Conservation (phyloP, 1,140 invertebrate genomes). For the Wasmannia auropunctata region DNA sequence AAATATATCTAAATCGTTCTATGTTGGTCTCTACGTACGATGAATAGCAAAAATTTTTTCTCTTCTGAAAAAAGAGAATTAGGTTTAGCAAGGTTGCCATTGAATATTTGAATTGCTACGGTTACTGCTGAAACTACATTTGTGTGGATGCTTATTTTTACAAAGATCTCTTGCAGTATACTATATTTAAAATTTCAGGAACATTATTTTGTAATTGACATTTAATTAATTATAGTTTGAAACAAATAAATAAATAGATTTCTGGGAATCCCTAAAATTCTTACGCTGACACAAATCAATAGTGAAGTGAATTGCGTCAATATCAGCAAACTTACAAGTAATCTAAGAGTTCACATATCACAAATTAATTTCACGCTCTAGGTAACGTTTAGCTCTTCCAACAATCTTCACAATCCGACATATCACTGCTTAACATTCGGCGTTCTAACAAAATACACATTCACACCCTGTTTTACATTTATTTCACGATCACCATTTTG, state of each 20-base stretch:
- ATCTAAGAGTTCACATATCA: constrained; percentile 63
- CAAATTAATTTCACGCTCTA: constrained; percentile 51
- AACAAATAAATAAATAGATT: too few species aligned
- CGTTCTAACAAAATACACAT: constrained; percentile 34
- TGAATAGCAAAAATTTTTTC: not conserved
- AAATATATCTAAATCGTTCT: not conserved
- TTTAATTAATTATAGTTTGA: too few species aligned
- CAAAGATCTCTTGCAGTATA: too few species aligned
- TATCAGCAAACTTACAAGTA: constrained; percentile 27
- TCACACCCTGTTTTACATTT: constrained; percentile 9
- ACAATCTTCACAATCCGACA: not conserved
- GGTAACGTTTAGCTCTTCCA: constrained; percentile 13
- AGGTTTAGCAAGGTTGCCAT: too few species aligned
- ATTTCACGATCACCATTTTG: constrained; percentile 1
- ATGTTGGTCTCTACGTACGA: not conserved
- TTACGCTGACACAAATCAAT: not conserved
- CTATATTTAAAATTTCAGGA: too few species aligned
- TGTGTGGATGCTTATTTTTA: too few species aligned
- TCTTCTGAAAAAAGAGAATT: not conserved
- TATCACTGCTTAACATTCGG: constrained; percentile 21
- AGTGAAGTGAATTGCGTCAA: not conserved
- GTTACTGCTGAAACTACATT: too few species aligned
- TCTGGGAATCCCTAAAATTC: constrained; percentile 21
- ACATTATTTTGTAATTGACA: too few species aligned
- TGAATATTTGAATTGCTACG: too few species aligned